Evolutionary conservation across 2,113 vertebrate genomes (phyloP).

Genomic region (Seriola dumerili): DNA sequence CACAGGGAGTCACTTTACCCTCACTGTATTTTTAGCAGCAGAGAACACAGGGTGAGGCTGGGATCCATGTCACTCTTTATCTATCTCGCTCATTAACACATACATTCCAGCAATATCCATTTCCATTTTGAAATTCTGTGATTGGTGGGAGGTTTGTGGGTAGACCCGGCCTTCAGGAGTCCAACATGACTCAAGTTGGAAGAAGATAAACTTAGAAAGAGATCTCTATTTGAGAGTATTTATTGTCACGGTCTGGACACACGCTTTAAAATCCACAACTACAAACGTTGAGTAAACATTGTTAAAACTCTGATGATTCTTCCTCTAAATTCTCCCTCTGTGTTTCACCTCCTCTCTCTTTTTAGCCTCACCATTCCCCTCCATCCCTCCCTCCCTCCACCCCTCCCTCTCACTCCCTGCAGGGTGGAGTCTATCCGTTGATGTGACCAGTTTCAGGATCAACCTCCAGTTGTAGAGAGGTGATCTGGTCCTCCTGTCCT

Average conservation of each 20-base stretch:
- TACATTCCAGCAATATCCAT: neutral
- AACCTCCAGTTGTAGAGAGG: slow-evolving; percentile 35
- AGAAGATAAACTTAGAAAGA: neutral
- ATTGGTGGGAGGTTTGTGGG: neutral
- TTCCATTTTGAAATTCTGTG: neutral
- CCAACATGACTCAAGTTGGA: neutral
- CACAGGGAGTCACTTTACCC: slow-evolving; percentile 63
- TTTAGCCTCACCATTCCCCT: slow-evolving; percentile 35
- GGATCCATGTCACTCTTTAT: slow-evolving; percentile 31
- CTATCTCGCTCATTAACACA: slow-evolving; percentile 5
- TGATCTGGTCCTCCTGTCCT: slow-evolving; percentile 32
- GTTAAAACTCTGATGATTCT: neutral
- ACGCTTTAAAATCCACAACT: neutral
- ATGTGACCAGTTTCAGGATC: slow-evolving; percentile 46
- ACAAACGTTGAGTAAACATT: neutral
- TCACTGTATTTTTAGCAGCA: slow-evolving; percentile 61
- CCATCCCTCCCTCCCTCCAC: neutral
- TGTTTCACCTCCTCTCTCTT: slow-evolving; percentile 2
- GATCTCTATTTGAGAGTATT: neutral
- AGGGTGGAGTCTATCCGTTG: slow-evolving; percentile 63
- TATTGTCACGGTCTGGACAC: accelerated
- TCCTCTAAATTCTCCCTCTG: neutral
- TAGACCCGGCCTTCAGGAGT: neutral
- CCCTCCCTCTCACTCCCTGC: slow-evolving; percentile 14
- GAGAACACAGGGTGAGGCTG: slow-evolving; percentile 38